These are phyloP conservation scores for Anoplius nigerrimus DNA, from an alignment of 2,888 invertebrate genomes.

Conservation along the genomic window DNA sequence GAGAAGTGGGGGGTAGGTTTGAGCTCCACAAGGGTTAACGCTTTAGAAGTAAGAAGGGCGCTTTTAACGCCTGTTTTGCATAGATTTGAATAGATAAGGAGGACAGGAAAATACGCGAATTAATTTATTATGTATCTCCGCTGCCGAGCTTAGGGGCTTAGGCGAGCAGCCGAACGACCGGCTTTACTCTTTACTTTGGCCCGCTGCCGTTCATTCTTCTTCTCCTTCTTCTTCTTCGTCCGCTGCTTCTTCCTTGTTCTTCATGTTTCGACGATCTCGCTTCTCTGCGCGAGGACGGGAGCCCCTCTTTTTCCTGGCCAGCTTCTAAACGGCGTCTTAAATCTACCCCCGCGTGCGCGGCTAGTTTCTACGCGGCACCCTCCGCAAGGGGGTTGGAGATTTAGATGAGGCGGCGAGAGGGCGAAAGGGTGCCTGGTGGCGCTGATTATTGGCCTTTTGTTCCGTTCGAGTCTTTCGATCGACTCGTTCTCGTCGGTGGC, in stretches of 20 bases:
- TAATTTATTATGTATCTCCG: constrained; percentile 74
- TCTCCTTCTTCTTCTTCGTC: no score
- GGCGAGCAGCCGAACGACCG: constrained; percentile 46
- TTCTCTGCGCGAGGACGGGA: no score
- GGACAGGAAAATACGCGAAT: constrained; percentile 71
- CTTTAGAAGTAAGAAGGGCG: constrained; percentile 63
- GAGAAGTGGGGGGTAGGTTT: constrained; percentile 39
- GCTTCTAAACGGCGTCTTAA: constrained; percentile 65
- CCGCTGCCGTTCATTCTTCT: constrained; percentile 28
- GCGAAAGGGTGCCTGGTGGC: no score
- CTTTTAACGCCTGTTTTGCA: constrained; percentile 74
- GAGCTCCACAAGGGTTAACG: constrained; percentile 68
- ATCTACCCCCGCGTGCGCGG: constrained; percentile 27
- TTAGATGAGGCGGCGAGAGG: no score
- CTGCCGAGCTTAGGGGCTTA: constrained; percentile 51
- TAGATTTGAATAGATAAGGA: constrained; percentile 75
- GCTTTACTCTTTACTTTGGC: constrained; percentile 64
- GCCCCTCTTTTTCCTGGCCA: constrained; percentile 30
- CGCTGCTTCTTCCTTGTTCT: no score
- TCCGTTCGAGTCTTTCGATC: no score
- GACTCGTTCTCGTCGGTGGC: no score
- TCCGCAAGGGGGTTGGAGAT: no score
- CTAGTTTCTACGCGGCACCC: no score
- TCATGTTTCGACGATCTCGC: no score
- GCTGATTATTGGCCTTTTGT: no score